Evolutionary conservation across 2,113 vertebrate genomes (phyloP), one percentile per base, ranked within the genome.

Genomic region (Reinhardtius hippoglossoides): DNA sequence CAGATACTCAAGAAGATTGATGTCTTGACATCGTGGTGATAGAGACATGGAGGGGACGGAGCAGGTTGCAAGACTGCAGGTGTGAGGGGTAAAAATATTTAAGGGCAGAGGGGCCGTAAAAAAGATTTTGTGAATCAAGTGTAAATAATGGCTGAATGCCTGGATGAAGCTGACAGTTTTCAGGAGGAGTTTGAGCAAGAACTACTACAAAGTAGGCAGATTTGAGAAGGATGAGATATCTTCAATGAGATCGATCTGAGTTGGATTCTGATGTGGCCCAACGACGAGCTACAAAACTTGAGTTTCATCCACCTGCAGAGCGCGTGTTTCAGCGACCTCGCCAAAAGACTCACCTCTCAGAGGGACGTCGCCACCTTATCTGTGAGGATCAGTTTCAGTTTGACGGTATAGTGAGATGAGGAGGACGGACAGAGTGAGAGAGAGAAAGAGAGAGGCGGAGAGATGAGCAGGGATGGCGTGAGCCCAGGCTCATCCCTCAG

Each of bases 381-480:
- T 78, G 71, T 13, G 37, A 70, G 65, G 90, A 91, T 92, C 87
- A 31, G 67, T 83, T 92, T 92, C 73, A 24, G 70, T 82, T 68
- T 77, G 74, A 80, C 44, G 56, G 56, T 20, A 1, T 23, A 57
- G 64, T 27, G 56, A 70, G 75, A 78, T 52, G 44, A 63, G 23
- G 44, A 50, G 55, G 54, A 57, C 24, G 80, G 31, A 37, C 35
- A 5, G 46, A 55, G 48, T 52, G 66, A 16, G 42, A 15, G 42
- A 23, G 20, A 13, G 35, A 21, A 3, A 52, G 46, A 16, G 67
- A 69, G 59, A 26, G 12, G 59, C n/a, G 7, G 61, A 10, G 40
- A 27, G 24, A 60, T n/a, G 40, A 16, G 68, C 62, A 57, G 8
- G 40, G 24, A n/a, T 60, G 67, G 67, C 59, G 3, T 1, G n/a